Percentiles rank a stretch among this genome's conserved stretches.
phyloP scores from a whole-genome alignment of 2,113 vertebrate species.

The Acrocephalus kingi region DNA sequence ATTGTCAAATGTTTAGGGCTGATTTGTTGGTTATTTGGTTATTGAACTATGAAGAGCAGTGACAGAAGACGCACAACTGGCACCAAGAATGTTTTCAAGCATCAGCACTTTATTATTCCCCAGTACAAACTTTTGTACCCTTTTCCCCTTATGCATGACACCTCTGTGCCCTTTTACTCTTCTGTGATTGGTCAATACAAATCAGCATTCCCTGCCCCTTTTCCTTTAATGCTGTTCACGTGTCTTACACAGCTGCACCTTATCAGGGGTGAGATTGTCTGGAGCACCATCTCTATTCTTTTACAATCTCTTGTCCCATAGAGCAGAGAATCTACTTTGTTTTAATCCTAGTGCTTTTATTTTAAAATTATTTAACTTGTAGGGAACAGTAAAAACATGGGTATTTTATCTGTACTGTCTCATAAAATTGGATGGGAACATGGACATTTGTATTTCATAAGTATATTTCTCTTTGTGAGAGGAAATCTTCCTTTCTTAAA shows the following conservation, averaged over 20 bases:
- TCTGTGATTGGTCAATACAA: background rate
- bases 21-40: background rate
- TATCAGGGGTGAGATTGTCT: background rate
- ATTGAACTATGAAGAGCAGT: background rate
- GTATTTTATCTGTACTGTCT: background rate
- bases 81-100: background rate
- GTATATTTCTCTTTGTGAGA: background rate
- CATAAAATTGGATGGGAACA: background rate
- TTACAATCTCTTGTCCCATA: background rate
- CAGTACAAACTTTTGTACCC: background rate
- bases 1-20: rapidly evolving
- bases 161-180: background rate
- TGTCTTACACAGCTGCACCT: background rate
- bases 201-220: background rate
- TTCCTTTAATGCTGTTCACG: background rate
- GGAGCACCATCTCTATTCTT: background rate
- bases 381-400: background rate
- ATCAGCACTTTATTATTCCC: background rate
- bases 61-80: background rate
- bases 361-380: background rate
- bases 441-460: background rate
- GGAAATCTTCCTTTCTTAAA: background rate
- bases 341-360: background rate
- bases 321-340: background rate
- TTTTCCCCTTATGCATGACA: background rate